A percentile compares a stretch with the other conserved stretches of the same genome.
Evolutionary conservation across 2,888 invertebrate genomes (phyloP).

Genomic region (Ceratothoa steindachneri): DNA sequence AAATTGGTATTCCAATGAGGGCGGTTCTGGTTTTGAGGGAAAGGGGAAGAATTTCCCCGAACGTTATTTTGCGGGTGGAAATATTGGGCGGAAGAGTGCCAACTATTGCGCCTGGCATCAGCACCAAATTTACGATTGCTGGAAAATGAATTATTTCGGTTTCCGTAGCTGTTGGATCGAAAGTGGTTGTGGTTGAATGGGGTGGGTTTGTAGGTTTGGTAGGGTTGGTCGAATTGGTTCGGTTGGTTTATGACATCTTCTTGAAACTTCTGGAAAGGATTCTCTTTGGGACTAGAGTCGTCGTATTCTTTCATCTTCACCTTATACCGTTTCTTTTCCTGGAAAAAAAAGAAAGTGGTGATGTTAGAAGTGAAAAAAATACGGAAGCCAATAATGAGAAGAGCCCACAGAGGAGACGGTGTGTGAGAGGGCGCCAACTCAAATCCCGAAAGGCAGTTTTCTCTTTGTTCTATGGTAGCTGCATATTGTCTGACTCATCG

Average conservation of each 20-base stretch:
- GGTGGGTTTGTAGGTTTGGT: background rate
- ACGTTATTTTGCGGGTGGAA: background rate
- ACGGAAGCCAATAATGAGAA: too few species aligned
- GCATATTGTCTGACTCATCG: too few species aligned
- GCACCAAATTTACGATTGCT: background rate
- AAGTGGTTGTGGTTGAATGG: background rate
- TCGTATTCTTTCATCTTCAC: too few species aligned
- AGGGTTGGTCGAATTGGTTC: background rate
- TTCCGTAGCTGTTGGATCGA: background rate
- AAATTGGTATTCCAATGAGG: background rate
- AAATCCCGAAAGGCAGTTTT: too few species aligned
- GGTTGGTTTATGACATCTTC: background rate
- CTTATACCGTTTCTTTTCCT: too few species aligned
- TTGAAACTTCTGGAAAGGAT: slow-evolving; percentile 4
- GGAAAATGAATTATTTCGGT: too few species aligned
- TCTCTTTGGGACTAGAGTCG: too few species aligned
- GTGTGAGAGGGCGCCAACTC: too few species aligned
- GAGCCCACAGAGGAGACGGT: too few species aligned
- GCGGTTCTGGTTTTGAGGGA: background rate
- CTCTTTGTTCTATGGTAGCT: too few species aligned
- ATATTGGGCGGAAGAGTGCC: background rate
- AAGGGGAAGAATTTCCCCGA: background rate
- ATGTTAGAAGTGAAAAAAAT: too few species aligned
- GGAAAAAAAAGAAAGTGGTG: too few species aligned
- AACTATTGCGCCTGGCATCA: background rate